Evolutionary conservation across 2,113 vertebrate genomes (phyloP), one percentile per base, ranked within the genome.

Genomic region (Rhagologus leucostigma): DNA sequence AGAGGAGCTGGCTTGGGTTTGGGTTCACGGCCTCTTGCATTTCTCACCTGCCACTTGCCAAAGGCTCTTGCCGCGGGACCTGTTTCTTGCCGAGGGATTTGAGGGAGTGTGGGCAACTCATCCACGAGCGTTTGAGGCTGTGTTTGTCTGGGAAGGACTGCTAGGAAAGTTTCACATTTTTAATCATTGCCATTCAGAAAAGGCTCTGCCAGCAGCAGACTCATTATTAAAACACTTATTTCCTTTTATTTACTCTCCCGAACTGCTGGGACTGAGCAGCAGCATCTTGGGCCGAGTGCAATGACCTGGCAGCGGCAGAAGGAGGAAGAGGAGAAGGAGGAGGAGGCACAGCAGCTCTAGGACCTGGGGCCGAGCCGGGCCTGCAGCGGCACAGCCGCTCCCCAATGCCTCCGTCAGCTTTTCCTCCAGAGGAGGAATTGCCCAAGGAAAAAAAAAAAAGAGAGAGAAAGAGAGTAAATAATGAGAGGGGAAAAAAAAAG

Each of bases 51-150:
- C 63, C 15, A 8, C 17, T 33, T 1, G 3, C 56, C 13, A 7
- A 20, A 46, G 75, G 65, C 11, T 71, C 60, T 26, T 9, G 2
- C 12, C 13, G 5, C 1, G 0, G 39, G 7, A 7, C 20, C 30
- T 0, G 16, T 4, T 20, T 24, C 35, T 27, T 53, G 16, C 46
- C 1, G 1, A 8, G 1, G 15, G 26, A 30, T 80, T 20, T 35
- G 33, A 20, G 55, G 70, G 46, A 39, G 46, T 2, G 42, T 3
- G 6, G 21, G 30, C 22, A 49, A 16, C 29, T 1, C 11, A 2
- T 10, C 2, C 0, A 0, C 1, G 39, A 4, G 37, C 2, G 0
- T n/a, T 27, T 6, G 13, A 9, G 7, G 30, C 84, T 17, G 23
- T 7, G 41, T n/a, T 32, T 29, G 1, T 9, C 14, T 8, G 53